Evolutionary conservation across 2,113 vertebrate species (phyloP), one percentile per base, ranked within the genome.

Genomic region (Leptodactylus fuscus): DNA sequence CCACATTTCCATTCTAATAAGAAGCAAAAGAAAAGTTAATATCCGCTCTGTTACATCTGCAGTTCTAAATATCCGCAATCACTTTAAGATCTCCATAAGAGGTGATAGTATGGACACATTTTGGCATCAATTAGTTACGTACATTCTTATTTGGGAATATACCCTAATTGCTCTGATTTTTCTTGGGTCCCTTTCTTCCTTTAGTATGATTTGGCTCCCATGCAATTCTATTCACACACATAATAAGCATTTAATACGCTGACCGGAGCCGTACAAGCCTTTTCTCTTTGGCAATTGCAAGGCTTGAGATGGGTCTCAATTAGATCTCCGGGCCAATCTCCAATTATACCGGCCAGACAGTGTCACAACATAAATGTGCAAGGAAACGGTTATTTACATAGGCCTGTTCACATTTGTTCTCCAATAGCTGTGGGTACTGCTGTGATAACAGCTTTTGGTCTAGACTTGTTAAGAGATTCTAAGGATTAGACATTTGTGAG

Each of bases 391-490:
- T 41, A 41, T 80, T 80, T 80, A 80, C 34, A 27, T 44, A 80
- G 36, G 27, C 12, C n/a, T 16, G 2, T 75, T 75, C n/a, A 49
- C 73, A 51, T 79, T 58, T 55, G 76, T 38, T 60, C 76, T 79
- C 55, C 36, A 80, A 60, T 22, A 11, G 36, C 10, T 80, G 53
- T 62, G 55, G 77, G 22, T 44, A 60, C 53, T 44, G 53, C 55
- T 60, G 55, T 80, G 77, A 80, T 80, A 80, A 80, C 11, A 62
- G 55, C 36, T 62, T 60, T 58, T 62, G 36, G 77, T 80, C 55
- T 41, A 80, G 77, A 80, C 53, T 80, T 80, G 77, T 62, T 24
- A 80, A 44, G 36, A 80, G 55, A 80, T 80, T 44, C 34, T 44
- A 41, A 53, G 53, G 77, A 62, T 80, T 62, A 80, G 15, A 12